These are phyloP conservation scores for Mamestra brassicae DNA, from an alignment of 2,888 invertebrate species.

Conservation along the genomic window DNA sequence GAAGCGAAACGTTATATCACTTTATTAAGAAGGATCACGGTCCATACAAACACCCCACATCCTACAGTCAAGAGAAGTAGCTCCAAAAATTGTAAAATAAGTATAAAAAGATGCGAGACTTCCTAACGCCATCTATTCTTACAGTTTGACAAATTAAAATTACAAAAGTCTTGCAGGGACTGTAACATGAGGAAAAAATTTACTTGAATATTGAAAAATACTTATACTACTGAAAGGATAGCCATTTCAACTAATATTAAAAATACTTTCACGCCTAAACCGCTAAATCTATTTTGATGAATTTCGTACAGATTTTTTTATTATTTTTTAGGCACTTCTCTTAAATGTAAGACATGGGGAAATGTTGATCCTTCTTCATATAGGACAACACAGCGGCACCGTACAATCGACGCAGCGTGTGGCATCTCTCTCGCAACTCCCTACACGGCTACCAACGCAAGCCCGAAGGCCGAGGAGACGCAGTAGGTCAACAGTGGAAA, in stretches of 20 bases:
- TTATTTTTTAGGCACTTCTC: not conserved
- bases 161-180: no score
- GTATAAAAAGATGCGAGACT: no score
- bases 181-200: no score
- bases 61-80: not conserved
- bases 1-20: not conserved
- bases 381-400: slow-evolving; percentile 5
- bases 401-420: not conserved
- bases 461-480: not conserved
- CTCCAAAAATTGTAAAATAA: no score
- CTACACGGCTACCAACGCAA: not conserved
- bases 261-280: no score
- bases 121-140: no score
- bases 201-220: no score
- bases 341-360: not conserved
- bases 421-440: not conserved
- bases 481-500: not conserved
- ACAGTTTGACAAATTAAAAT: no score
- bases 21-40: not conserved
- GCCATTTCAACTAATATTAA: no score
- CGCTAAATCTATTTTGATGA: no score
- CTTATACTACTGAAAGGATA: no score
- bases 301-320: no score
- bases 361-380: not conserved
- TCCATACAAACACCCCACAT: not conserved